Base-by-base conservation (phyloP, 2,888 invertebrate genomes). In the Aporophyla nigra region DNA sequence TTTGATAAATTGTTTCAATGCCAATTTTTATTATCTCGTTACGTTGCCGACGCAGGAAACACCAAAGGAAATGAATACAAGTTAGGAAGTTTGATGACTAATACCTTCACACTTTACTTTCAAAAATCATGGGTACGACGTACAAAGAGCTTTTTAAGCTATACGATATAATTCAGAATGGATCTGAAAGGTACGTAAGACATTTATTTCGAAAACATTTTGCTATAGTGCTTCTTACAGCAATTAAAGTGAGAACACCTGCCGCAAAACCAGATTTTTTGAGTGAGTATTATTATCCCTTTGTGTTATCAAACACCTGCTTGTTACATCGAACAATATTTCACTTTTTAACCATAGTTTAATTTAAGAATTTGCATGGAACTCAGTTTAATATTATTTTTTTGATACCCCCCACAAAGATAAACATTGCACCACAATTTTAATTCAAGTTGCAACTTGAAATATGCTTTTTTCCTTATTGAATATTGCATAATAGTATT, bases 91-190 rank as follows among this genome's bases (percentile, higher is more conserved):
- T 33, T 84, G 88, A 90, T 91, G 93, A 93, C 89, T 93, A 90
- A 88, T 88, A 90, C 2, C 33, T 33, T 2, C 88, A 88, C 89
- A 90, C 82, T 78, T 74, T n/a, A 56, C 85, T 84, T 90, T 91
- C 87, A 90, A 90, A 89, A 91, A 92, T 88, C 89, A 96, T 96
- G 96, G 95, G 94, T 83, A 93, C 95, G 70, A 89, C 93, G 82
- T 96, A 94, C 87, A 94, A 92, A 87, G 95, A 95, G 84, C 90
- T 96, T 71, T 96, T 96, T 88, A 97, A 97, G 86, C 92, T 98
- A 56, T 97, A 97, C 89, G 97, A 98, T 92, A 97, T 97, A 69
- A 97, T 98, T 78, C 97, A 98, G 92, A 97, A 97, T 90, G 97
- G 97, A 76, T 96, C 97, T 90, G 92, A 97, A 82, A 96, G 97